Conservation (phyloP, 2,113 vertebrate species). For the Lutjanus erythropterus region DNA sequence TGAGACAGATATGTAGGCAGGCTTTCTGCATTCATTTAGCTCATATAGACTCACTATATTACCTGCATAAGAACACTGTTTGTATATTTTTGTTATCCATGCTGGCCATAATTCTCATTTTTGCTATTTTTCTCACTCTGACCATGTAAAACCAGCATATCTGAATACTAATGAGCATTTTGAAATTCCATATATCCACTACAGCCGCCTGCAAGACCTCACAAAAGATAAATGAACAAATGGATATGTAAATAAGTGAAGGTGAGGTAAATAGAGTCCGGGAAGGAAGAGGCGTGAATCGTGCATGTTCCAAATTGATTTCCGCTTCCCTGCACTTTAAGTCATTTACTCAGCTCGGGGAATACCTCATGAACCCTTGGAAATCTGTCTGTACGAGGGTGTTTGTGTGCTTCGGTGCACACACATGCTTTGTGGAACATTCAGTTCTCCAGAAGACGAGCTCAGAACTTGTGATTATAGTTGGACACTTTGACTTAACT, state of each 20-base stretch:
- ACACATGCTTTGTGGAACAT: neutral
- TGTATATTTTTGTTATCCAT: neutral
- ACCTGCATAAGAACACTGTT: neutral
- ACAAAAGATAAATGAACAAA: conserved; percentile 67
- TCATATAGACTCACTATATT: neutral
- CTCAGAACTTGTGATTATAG: neutral
- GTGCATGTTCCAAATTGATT: conserved; percentile 55
- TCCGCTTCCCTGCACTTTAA: conserved; percentile 48
- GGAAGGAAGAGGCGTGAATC: conserved; percentile 36
- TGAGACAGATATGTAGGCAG: neutral
- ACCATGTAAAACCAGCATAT: conserved; percentile 16
- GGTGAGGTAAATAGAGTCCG: conserved; percentile 54
- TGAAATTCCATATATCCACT: conserved; percentile 49
- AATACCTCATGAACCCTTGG: conserved; percentile 22
- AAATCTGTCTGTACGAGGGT: neutral
- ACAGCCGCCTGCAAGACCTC: conserved; percentile 29
- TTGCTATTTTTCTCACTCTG: conserved; percentile 21
- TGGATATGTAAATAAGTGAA: conserved; percentile 75
- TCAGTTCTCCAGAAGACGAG: neutral
- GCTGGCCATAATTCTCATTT: conserved; percentile 14
- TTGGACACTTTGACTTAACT: too few relatives aligned
- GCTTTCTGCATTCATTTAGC: conserved; percentile 20
- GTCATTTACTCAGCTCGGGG: conserved; percentile 57
- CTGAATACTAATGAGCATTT: conserved; percentile 67
- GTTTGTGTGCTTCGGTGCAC: neutral